phyloP scores from a whole-genome alignment of 2,113 vertebrate genomes.

The Tenrec ecaudatus region DNA sequence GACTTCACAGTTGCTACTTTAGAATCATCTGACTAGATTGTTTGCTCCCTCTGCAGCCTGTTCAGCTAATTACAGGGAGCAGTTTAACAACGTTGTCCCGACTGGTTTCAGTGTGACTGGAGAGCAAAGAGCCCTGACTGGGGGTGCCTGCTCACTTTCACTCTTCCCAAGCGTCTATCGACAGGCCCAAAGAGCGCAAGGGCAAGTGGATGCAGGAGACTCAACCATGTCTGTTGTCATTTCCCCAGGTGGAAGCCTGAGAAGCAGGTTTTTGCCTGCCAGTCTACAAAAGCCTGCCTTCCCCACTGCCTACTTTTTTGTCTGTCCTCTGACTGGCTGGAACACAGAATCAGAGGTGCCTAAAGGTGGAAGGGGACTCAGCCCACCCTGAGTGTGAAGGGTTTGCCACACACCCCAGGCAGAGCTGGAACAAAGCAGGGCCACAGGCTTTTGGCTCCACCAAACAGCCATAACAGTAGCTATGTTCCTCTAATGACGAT shows the following conservation, averaged over 20 bases:
- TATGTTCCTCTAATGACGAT: background rate
- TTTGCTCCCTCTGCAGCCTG: background rate
- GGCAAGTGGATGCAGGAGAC: accelerated
- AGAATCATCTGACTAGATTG: background rate
- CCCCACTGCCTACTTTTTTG: background rate
- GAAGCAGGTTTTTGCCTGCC: background rate
- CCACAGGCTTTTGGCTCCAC: background rate
- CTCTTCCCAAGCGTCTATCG: background rate
- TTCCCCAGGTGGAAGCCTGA: background rate
- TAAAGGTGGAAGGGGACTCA: accelerated
- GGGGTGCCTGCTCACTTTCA: background rate
- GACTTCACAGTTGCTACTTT: background rate
- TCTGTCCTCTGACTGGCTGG: background rate
- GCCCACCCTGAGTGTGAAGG: background rate
- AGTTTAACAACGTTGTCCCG: no score
- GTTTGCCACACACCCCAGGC: accelerated
- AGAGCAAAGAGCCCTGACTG: background rate
- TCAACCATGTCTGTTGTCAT: accelerated
- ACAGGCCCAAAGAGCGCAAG: background rate
- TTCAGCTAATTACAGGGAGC: background rate
- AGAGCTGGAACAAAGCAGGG: background rate
- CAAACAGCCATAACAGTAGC: no score
- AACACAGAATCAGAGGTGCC: background rate
- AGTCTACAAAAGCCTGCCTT: background rate
- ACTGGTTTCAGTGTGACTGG: background rate